Evolutionary conservation across 2,888 invertebrate genomes (phyloP).

Genomic region (Panzeria rudis): DNA sequence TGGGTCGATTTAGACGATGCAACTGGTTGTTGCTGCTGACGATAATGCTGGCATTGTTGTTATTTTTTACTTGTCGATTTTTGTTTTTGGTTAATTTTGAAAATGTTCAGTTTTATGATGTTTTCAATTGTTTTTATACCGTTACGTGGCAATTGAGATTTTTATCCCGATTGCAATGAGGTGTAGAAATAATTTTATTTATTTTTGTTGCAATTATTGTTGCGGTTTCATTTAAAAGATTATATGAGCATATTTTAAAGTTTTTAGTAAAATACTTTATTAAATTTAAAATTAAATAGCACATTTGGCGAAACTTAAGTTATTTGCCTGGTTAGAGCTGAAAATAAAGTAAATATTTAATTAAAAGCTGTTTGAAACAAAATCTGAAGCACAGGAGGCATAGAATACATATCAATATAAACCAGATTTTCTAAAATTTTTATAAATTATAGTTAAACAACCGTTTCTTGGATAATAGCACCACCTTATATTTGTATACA

Average conservation of each 20-base stretch:
- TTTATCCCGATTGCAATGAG: conserved; percentile 68
- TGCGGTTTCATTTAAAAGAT: conserved; percentile 21
- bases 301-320: neutral
- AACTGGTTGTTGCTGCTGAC: conserved; percentile 72
- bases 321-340: neutral
- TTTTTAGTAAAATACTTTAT: neutral
- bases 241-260: neutral
- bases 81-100: conserved; percentile 62
- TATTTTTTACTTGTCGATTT: conserved; percentile 47
- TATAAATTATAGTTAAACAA: too few species aligned
- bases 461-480: too few species aligned
- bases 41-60: conserved; percentile 52
- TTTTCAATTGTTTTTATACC: conserved; percentile 70
- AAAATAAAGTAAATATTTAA: neutral
- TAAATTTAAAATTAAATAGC: neutral
- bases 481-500: too few species aligned
- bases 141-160: conserved; percentile 69
- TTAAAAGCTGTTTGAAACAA: too few species aligned
- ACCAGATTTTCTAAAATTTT: too few species aligned
- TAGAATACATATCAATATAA: too few species aligned
- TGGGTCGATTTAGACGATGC: conserved; percentile 62
- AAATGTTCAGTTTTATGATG: conserved; percentile 68
- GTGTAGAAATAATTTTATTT: conserved; percentile 67
- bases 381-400: too few species aligned
- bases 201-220: conserved; percentile 38